phyloP scores from a whole-genome alignment of 1,140 invertebrate genomes.

The Chlorops oryzae region DNA sequence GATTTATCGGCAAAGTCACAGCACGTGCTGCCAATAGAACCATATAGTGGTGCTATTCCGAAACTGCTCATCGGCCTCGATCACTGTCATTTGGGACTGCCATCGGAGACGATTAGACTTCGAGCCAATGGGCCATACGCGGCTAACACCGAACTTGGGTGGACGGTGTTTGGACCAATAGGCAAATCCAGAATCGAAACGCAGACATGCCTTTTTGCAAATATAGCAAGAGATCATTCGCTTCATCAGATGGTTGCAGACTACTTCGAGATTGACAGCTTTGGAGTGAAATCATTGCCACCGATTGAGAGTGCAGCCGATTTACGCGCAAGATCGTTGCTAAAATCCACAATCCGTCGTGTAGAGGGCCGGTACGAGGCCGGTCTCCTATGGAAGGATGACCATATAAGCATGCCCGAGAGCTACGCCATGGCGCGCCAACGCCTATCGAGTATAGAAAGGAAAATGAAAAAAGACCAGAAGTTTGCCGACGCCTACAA shows the following conservation, averaged over 20 bases:
- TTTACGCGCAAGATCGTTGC: background rate
- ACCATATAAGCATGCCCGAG: background rate
- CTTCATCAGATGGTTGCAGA: background rate
- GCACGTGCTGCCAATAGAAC: no score
- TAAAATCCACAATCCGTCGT: background rate
- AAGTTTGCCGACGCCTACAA: conserved; percentile 8
- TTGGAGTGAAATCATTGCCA: background rate
- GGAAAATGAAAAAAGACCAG: background rate
- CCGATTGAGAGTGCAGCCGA: background rate
- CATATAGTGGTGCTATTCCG: no score
- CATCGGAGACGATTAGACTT: no score
- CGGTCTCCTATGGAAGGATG: conserved; percentile 2
- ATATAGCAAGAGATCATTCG: background rate
- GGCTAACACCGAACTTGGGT: no score
- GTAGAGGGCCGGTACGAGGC: background rate
- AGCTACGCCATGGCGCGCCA: conserved; percentile 2
- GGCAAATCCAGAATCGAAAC: no score
- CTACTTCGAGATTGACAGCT: background rate
- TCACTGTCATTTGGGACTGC: no score
- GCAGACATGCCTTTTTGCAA: no score
- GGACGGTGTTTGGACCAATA: no score
- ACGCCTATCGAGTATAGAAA: conserved; percentile 1
- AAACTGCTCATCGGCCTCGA: no score
- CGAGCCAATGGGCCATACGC: no score
- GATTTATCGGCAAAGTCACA: no score